Percentiles rank a stretch among this genome's conserved stretches.
phyloP scores from a whole-genome alignment of 2,797 vertebrate genomes.

The Trematomus bernacchii region DNA sequence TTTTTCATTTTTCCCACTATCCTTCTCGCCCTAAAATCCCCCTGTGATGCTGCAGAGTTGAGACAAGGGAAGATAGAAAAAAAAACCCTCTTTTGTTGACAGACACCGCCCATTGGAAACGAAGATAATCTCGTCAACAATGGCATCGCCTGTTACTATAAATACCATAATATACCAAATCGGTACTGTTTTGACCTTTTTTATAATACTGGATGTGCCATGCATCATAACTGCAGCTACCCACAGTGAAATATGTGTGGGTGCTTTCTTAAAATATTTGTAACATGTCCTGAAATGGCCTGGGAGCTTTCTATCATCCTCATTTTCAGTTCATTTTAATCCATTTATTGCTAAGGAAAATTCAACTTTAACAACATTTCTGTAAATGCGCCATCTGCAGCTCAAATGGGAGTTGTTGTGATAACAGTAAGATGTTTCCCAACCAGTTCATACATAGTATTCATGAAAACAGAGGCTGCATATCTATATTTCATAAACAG shows the following conservation, averaged over 20 bases:
- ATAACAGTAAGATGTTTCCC: no score
- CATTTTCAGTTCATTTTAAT: no score
- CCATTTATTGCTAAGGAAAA: no score
- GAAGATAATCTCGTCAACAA: conserved; percentile 56
- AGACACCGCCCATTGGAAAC: conserved; percentile 21
- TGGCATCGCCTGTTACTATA: conserved; percentile 38
- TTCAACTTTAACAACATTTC: no score
- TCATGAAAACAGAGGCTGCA: background rate
- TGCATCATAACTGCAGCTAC: background rate
- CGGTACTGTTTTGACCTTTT: conserved; percentile 38
- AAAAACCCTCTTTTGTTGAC: conserved; percentile 37
- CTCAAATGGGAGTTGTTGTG: no score
- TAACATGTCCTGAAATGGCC: background rate
- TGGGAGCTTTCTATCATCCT: background rate
- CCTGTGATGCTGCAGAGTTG: conserved; percentile 42
- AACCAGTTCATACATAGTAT: background rate
- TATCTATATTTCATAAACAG: background rate
- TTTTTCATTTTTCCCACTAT: background rate
- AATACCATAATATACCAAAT: conserved; percentile 47
- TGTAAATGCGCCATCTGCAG: no score
- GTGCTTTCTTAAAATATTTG: background rate
- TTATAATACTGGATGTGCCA: conserved; percentile 5
- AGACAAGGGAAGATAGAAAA: conserved; percentile 26
- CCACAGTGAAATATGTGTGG: background rate
- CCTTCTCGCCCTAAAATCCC: conserved; percentile 23